phyloP scores from a whole-genome alignment of 1,140 invertebrate genomes.

The Bombus haemorrhoidalis region DNA sequence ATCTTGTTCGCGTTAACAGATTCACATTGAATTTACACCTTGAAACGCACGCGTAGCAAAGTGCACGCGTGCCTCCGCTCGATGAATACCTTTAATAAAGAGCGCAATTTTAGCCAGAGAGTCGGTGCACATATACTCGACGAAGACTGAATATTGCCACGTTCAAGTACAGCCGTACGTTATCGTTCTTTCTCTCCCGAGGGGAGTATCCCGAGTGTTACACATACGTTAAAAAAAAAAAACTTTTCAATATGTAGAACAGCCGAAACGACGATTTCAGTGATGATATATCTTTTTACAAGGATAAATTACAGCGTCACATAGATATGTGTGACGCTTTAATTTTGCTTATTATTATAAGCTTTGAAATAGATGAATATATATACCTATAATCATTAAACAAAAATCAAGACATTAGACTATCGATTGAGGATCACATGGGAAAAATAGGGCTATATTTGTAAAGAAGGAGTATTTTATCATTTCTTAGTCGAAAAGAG shows the following conservation, averaged over 20 bases:
- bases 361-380: too few relatives aligned
- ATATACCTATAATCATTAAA: too few relatives aligned
- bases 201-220: not conserved
- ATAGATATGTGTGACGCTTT: too few relatives aligned
- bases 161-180: not conserved
- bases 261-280: not conserved
- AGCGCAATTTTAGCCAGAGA: not conserved
- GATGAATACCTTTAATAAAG: constrained; percentile 31
- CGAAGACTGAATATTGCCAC: not conserved
- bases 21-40: not conserved
- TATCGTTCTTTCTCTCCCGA: not conserved
- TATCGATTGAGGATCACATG: too few relatives aligned
- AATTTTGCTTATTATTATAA: too few relatives aligned
- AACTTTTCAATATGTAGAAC: not conserved
- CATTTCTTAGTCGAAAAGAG: too few relatives aligned
- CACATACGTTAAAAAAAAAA: not conserved
- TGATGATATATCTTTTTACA: too few relatives aligned
- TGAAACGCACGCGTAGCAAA: not conserved
- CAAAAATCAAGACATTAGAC: too few relatives aligned
- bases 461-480: too few relatives aligned
- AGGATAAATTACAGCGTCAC: too few relatives aligned
- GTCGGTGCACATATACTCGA: not conserved
- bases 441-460: too few relatives aligned
- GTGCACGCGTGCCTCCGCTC: not conserved
- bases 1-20: not conserved